Percentiles rank a stretch among this genome's conserved stretches.
phyloP scores from a whole-genome alignment of 2,888 invertebrate genomes.

The Volucella inflata region DNA sequence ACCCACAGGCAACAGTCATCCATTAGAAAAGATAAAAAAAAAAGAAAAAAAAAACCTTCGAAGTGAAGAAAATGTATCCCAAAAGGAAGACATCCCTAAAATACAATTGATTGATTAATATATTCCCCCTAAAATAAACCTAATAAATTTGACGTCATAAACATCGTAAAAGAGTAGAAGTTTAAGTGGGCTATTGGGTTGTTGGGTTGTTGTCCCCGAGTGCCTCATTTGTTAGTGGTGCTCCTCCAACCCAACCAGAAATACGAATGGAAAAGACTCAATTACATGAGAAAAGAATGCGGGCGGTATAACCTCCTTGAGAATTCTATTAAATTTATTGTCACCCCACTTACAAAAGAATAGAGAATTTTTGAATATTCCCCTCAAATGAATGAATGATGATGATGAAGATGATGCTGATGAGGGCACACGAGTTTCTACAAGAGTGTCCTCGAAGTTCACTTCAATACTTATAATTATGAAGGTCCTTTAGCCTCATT shows the following conservation, averaged over 20 bases:
- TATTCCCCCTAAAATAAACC: conserved; percentile 53
- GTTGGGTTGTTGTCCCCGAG: not conserved
- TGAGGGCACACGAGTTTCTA: conserved; percentile 43
- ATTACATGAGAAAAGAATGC: conserved; percentile 66
- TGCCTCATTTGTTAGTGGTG: conserved; percentile 1
- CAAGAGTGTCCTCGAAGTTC: conserved; percentile 45
- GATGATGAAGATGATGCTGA: conserved; percentile 38
- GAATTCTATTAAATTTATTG: conserved; percentile 69
- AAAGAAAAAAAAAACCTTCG: conserved; percentile 10
- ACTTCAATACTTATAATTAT: conserved; percentile 67
- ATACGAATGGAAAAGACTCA: conserved; percentile 33
- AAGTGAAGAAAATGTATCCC: not conserved
- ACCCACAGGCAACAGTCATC: conserved; percentile 45
- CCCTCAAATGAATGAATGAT: conserved; percentile 9
- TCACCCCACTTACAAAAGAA: conserved; percentile 39
- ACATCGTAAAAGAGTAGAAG: conserved; percentile 40
- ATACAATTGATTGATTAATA: conserved; percentile 71
- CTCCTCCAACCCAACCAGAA: not conserved
- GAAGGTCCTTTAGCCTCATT: conserved; percentile 17
- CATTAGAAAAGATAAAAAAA: conserved; percentile 46
- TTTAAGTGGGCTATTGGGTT: too few relatives aligned
- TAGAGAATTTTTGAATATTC: conserved; percentile 52
- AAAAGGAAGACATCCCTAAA: conserved; percentile 26
- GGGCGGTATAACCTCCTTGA: conserved; percentile 62
- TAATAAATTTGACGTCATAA: conserved; percentile 67